Evolutionary conservation across 2,113 vertebrate species (phyloP).

Genomic region (Brachirus orientalis): DNA sequence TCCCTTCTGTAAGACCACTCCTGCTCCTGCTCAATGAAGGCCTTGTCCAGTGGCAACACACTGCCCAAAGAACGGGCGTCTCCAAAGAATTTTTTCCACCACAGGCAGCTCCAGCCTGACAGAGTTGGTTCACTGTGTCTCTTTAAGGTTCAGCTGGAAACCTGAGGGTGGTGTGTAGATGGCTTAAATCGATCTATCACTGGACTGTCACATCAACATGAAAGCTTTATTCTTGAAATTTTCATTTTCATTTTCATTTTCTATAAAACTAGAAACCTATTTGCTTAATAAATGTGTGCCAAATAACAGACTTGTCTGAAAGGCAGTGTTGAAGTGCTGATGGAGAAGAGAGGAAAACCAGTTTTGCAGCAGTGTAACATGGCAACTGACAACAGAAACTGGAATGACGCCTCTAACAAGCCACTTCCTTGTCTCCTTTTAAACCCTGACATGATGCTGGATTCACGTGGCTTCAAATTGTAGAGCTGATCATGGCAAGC

Average conservation of each 20-base stretch:
- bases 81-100: conserved; percentile 79
- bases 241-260: no score
- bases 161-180: conserved; percentile 16
- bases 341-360: conserved; percentile 75
- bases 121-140: conserved; percentile 65
- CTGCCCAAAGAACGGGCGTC: conserved; percentile 79
- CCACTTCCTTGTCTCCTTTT: conserved; percentile 70
- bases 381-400: conserved; percentile 77
- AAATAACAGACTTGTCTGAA: conserved; percentile 23
- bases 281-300: neutral
- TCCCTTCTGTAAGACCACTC: conserved; percentile 80
- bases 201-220: conserved; percentile 7
- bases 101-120: conserved; percentile 65
- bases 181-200: conserved; percentile 46
- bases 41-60: conserved; percentile 79
- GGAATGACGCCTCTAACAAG: conserved; percentile 64
- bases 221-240: conserved; percentile 9
- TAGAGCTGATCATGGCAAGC: neutral
- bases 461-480: conserved; percentile 10
- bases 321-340: conserved; percentile 55
- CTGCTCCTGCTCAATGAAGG: conserved; percentile 84
- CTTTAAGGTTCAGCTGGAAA: conserved; percentile 40
- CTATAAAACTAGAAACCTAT: neutral
- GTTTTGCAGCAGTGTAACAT: conserved; percentile 68
- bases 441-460: conserved; percentile 46